Percentiles rank a stretch among this genome's conserved stretches.
Conservation (phyloP, 2,797 vertebrate species). For the Thripadectes ignobilis region DNA sequence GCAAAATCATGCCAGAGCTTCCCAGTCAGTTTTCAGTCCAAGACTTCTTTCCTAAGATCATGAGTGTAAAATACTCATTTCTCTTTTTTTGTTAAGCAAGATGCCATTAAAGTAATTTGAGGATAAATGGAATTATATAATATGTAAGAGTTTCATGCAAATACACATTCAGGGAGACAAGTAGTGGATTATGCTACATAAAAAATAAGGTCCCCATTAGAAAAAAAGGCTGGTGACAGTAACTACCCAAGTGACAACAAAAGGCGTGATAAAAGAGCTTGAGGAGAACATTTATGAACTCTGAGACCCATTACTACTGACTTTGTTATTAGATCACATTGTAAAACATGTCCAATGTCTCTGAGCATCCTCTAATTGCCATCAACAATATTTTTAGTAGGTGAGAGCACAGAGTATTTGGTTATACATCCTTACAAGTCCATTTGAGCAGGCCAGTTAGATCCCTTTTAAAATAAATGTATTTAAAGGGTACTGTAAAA, state of each 20-base stretch:
- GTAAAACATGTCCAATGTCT: fast-evolving
- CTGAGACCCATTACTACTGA: not conserved
- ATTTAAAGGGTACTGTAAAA: not conserved
- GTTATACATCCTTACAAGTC: not conserved
- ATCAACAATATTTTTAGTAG: not conserved
- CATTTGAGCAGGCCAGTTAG: not conserved
- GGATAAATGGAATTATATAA: not conserved
- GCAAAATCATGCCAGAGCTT: not conserved
- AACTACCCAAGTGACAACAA: not conserved
- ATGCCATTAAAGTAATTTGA: not conserved
- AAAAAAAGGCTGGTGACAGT: not conserved
- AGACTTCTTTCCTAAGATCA: fast-evolving
- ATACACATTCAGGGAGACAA: not conserved
- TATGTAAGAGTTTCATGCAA: not conserved
- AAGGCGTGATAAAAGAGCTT: not conserved
- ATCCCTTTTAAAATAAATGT: not conserved
- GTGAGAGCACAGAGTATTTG: not conserved
- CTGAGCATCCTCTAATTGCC: not conserved
- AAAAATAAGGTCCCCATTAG: not conserved
- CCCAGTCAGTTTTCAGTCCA: not conserved
- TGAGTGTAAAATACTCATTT: not conserved
- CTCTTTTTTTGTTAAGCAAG: not conserved
- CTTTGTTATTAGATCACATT: not conserved
- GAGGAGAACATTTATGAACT: not conserved
- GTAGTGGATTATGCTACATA: not conserved